These are phyloP conservation scores for Eupithecia subumbrata DNA, from an alignment of 2,888 invertebrate genomes.

Conservation along the genomic window DNA sequence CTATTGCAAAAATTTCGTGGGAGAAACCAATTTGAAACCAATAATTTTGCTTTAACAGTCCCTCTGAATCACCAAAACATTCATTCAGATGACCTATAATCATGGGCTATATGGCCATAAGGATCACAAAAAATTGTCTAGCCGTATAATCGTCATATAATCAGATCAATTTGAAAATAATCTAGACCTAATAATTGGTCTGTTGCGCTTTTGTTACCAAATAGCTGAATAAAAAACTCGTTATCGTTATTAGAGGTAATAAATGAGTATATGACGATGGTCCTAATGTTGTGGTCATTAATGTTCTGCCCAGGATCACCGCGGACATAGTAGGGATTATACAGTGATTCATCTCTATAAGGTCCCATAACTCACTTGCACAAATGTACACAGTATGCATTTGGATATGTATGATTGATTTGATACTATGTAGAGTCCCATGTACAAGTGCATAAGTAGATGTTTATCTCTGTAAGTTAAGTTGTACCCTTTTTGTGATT, in stretches of 20 bases:
- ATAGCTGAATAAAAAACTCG: conserved; percentile 69
- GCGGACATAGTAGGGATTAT: conserved; percentile 15
- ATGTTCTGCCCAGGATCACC: conserved; percentile 42
- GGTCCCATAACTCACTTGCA: not conserved
- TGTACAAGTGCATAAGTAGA: not conserved
- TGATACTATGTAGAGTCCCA: not conserved
- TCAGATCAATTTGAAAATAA: conserved; percentile 41
- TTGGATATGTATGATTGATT: too few species aligned
- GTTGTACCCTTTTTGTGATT: too few species aligned
- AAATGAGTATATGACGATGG: conserved; percentile 67
- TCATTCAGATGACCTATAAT: conserved; percentile 17
- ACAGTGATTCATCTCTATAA: conserved; percentile 18
- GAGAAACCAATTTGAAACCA: not conserved
- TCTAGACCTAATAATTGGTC: conserved; percentile 64
- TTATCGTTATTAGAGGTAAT: conserved; percentile 75
- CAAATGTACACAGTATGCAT: too few species aligned
- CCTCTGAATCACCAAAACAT: conserved; percentile 11
- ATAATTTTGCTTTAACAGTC: not conserved
- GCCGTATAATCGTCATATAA: conserved; percentile 35
- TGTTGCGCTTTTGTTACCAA: conserved; percentile 53
- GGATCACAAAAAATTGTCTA: conserved; percentile 33
- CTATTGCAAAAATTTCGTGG: not conserved
- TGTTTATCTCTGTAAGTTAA: not conserved
- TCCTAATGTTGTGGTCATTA: conserved; percentile 71
- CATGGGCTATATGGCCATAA: conserved; percentile 37